Evolutionary conservation across 2,797 vertebrate genomes (phyloP).

Genomic region (Enteromius unitaeniatus): DNA sequence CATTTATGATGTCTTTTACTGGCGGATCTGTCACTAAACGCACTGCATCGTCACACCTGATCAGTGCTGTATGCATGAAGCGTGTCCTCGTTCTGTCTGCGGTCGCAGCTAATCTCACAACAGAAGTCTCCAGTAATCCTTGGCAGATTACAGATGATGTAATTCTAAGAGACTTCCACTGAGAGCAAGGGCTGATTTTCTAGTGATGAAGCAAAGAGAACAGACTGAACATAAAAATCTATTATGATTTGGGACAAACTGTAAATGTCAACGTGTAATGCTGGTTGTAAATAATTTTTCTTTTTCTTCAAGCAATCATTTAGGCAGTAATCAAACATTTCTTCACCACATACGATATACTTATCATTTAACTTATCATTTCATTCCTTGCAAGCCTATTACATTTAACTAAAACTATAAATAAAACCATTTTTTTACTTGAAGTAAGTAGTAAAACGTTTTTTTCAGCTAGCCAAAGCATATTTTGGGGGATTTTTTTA

Average conservation of each 20-base stretch:
- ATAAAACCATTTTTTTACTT: too few species aligned
- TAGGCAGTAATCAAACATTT: not conserved
- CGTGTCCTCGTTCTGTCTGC: not conserved
- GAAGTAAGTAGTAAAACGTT: too few species aligned
- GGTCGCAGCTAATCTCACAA: slow-evolving; percentile 33
- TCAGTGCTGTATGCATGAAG: not conserved
- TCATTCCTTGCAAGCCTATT: too few species aligned
- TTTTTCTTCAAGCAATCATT: not conserved
- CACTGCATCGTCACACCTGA: not conserved
- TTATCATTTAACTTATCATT: not conserved
- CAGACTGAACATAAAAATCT: not conserved
- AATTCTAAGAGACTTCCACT: not conserved
- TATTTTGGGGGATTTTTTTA: too few species aligned
- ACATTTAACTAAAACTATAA: too few species aligned
- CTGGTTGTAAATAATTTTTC: not conserved
- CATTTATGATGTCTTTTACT: not conserved
- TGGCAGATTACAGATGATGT: slow-evolving; percentile 46
- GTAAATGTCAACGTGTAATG: not conserved
- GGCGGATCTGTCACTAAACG: not conserved
- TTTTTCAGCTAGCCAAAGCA: too few species aligned
- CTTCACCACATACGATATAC: not conserved
- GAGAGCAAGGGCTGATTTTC: slow-evolving; percentile 1
- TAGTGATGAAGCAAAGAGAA: not conserved
- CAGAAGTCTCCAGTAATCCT: slow-evolving; percentile 42
- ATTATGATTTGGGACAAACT: not conserved